Conservation (phyloP, 1,140 invertebrate genomes). For the Pseudobourletiella spinata region DNA sequence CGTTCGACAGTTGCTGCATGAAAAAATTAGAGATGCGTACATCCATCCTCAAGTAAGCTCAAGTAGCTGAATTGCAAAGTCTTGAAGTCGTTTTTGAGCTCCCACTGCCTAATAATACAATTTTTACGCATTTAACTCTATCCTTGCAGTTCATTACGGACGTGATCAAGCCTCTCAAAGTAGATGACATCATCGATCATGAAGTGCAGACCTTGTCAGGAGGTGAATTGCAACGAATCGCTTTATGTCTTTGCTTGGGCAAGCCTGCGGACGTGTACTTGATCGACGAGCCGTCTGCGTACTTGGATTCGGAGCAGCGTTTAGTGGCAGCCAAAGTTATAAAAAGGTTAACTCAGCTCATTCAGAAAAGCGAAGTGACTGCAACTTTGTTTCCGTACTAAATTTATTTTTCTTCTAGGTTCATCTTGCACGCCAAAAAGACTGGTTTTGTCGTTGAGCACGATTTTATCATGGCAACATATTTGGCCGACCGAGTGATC, state of each 20-base stretch:
- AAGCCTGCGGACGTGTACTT: conserved; percentile 99
- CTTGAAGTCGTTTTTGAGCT: no score
- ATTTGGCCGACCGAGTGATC: conserved; percentile 96
- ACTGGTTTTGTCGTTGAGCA: conserved; percentile 99
- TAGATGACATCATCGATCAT: conserved; percentile 97
- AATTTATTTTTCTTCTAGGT: conserved; percentile 52
- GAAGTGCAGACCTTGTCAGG: conserved; percentile 98
- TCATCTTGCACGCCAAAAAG: conserved; percentile 97
- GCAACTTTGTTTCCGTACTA: not conserved
- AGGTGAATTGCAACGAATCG: conserved; percentile 97
- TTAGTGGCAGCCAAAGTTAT: conserved; percentile 98
- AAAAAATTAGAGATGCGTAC: conserved; percentile 95
- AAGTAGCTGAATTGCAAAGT: no score
- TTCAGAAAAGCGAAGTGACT: not conserved
- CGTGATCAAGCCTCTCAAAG: conserved; percentile 96
- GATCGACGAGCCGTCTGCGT: conserved; percentile 98
- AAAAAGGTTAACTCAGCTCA: conserved; percentile 61
- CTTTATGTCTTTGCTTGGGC: conserved; percentile 88
- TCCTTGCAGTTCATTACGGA: conserved; percentile 92
- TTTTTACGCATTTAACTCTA: no score
- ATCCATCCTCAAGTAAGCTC: conserved; percentile 76
- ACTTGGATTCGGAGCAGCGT: conserved; percentile 99
- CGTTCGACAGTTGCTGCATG: conserved; percentile 83
- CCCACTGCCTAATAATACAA: no score
- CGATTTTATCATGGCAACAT: conserved; percentile 99